These are phyloP conservation scores for Exephanes ischioxanthus DNA, from an alignment of 2,888 invertebrate genomes.

Conservation along the genomic window DNA sequence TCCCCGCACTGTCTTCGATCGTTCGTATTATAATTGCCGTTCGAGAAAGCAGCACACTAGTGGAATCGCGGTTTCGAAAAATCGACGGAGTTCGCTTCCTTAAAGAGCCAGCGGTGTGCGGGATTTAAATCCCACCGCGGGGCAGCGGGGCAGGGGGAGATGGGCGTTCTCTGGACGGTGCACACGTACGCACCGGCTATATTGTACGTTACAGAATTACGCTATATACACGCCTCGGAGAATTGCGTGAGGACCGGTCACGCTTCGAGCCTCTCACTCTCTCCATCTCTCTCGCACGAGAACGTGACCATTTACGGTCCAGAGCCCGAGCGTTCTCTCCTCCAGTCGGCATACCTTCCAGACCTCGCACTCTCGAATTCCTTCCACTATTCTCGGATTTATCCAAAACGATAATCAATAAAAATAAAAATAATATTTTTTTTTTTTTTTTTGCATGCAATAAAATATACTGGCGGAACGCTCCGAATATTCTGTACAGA, in stretches of 20 bases:
- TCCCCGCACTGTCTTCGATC: background rate
- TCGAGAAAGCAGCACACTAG: constrained; percentile 17
- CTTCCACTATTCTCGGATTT: constrained; percentile 26
- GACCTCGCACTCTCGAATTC: constrained; percentile 47
- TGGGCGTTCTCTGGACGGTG: constrained; percentile 33
- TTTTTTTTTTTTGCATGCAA: too few species aligned
- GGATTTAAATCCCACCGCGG: constrained; percentile 43
- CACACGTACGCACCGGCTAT: constrained; percentile 24
- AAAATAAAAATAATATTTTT: too few species aligned
- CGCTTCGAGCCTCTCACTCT: constrained; percentile 55
- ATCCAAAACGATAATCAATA: too few species aligned
- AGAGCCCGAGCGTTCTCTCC: constrained; percentile 48
- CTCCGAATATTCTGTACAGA: background rate
- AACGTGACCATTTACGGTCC: constrained; percentile 69
- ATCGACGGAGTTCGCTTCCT: constrained; percentile 35
- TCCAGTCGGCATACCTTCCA: background rate
- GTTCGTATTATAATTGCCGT: constrained; percentile 17
- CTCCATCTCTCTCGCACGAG: constrained; percentile 50
- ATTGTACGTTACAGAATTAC: background rate
- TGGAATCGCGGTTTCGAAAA: constrained; percentile 12
- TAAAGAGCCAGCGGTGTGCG: constrained; percentile 31
- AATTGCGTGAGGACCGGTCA: constrained; percentile 63
- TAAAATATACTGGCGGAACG: too few species aligned
- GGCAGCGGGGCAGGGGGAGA: background rate
- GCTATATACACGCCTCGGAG: constrained; percentile 47